Base-by-base conservation (phyloP, 2,888 invertebrate species). In the Eupeodes latifasciatus region DNA sequence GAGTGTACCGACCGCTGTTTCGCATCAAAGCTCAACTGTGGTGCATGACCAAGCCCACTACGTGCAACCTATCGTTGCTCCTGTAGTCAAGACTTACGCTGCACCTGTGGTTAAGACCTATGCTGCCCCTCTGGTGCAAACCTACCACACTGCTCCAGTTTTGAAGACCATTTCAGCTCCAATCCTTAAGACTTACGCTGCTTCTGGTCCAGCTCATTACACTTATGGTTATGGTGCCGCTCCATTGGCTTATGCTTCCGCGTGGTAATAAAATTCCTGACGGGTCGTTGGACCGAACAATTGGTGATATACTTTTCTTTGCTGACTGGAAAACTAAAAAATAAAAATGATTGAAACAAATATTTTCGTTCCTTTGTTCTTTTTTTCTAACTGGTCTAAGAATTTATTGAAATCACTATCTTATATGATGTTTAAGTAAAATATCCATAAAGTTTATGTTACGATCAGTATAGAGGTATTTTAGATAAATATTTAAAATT, bases 21-120 rank as follows among this genome's bases (percentile, higher is more conserved):
- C 84, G 55, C 84, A 85, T 57, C 95, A 95, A 90, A 94, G 95
- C 84, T 94, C 94, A 16, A 91, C 94, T 49, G 94, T 95, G 89
- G 93, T 95, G 27, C 94, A 94, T 87, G 93, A 92, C 83, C 90
- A 91, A 7, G 93, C 92, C 0, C 92, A 93, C 84, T 91, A 91
- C 59, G 91, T 93, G 12, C 91, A 92, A 11, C 92, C 92, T 5
- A 90, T 91, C 36, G 90, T 92, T 59, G 90, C 92, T 12, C 92
- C 92, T 11, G 85, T 92, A 0, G 44, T 92, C 6, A 92, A 91
- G 84, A 91, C 91, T 66, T 85, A 86, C 66, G 78, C 89, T 74
- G 71, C 85, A 1, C 71, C 80, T 59, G 6, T 77, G 57, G 47
- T 84, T 3, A 57, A 77, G 5, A 76, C 76, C 12, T 77, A 57